These are phyloP conservation scores for Hemibagrus wyckioides DNA, from an alignment of 2,113 vertebrate genomes.

Conservation along the genomic window DNA sequence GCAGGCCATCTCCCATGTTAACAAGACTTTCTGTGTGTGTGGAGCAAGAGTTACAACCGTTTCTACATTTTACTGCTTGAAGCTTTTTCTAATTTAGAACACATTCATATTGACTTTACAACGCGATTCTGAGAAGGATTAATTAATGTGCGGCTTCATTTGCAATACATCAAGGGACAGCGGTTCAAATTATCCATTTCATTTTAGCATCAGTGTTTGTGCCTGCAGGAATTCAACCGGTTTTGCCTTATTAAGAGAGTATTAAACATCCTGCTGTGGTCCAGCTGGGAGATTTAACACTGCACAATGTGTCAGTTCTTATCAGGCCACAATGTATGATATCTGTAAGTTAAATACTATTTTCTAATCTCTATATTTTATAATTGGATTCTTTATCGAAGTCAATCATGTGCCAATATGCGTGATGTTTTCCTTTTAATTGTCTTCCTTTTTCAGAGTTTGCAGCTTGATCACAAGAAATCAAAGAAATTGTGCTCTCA, in stretches of 20 bases:
- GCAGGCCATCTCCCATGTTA: slow-evolving; percentile 56
- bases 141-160: slow-evolving; percentile 47
- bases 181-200: slow-evolving; percentile 48
- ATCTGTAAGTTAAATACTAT: not conserved
- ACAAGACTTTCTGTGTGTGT: slow-evolving; percentile 55
- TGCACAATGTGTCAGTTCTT: not conserved
- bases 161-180: slow-evolving; percentile 31
- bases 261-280: slow-evolving; percentile 14
- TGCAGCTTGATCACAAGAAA: not conserved
- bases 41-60: slow-evolving; percentile 56
- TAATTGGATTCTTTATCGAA: not conserved
- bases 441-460: not conserved
- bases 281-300: not conserved
- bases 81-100: slow-evolving; percentile 37
- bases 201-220: slow-evolving; percentile 31
- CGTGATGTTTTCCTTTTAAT: not conserved
- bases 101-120: slow-evolving; percentile 44
- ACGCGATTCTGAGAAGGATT: slow-evolving; percentile 31
- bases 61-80: slow-evolving; percentile 19
- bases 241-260: slow-evolving; percentile 25
- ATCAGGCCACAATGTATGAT: not conserved
- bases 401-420: not conserved
- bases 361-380: not conserved
- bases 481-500: not conserved
- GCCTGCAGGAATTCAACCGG: slow-evolving; percentile 23